These are phyloP conservation scores for Amblyjoppa fuscipennis DNA, from an alignment of 2,888 invertebrate species.

Conservation along the genomic window DNA sequence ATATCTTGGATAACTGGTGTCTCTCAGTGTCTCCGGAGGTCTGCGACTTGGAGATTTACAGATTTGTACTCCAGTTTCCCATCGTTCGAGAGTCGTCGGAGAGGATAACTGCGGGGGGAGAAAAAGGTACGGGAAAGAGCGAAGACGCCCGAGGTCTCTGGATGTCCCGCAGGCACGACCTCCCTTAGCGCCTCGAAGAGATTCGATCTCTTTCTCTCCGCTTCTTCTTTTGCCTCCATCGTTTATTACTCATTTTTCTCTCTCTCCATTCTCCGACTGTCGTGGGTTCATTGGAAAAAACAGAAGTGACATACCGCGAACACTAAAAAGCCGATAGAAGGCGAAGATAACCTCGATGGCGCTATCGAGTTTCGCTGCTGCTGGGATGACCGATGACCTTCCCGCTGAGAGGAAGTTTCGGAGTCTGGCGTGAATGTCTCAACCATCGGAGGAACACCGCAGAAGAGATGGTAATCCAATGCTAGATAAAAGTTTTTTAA, in stretches of 20 bases:
- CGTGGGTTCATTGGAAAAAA: conserved; percentile 53
- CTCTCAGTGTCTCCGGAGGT: conserved; percentile 44
- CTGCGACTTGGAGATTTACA: conserved; percentile 59
- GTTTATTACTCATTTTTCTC: conserved; percentile 42
- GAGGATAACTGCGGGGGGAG: neutral
- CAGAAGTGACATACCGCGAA: conserved; percentile 64
- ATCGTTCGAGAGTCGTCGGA: conserved; percentile 10
- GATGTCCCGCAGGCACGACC: conserved; percentile 71
- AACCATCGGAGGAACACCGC: conserved; percentile 1
- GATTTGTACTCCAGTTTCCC: conserved; percentile 69
- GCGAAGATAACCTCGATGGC: conserved; percentile 35
- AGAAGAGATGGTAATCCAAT: conserved; percentile 30
- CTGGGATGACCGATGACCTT: conserved; percentile 58
- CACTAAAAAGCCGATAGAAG: conserved; percentile 40
- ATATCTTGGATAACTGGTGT: conserved; percentile 56
- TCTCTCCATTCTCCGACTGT: conserved; percentile 29
- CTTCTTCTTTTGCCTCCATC: conserved; percentile 24
- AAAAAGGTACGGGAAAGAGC: conserved; percentile 34
- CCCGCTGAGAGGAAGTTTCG: conserved; percentile 25
- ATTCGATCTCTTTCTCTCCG: conserved; percentile 52
- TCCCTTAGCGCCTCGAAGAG: conserved; percentile 66
- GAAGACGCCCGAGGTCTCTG: conserved; percentile 30
- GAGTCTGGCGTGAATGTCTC: conserved; percentile 32
- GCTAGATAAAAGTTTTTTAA: conserved; percentile 47
- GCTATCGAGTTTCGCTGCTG: conserved; percentile 56